phyloP scores from a whole-genome alignment of 2,797 vertebrate species.

The Mormyrops attenuatus region DNA sequence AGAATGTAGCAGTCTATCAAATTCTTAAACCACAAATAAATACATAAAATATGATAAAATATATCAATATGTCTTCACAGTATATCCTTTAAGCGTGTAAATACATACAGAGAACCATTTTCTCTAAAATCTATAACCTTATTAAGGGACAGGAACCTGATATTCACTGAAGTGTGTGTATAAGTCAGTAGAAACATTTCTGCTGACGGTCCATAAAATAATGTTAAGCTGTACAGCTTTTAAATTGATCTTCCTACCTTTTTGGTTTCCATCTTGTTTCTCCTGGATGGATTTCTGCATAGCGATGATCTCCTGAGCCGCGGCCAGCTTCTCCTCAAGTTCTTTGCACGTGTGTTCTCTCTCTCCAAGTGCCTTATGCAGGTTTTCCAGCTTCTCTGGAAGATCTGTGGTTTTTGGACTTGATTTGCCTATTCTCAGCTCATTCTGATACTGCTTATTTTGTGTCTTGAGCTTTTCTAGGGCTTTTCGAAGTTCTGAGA shows the following conservation, averaged over 20 bases:
- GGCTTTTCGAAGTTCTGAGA: conserved; percentile 47
- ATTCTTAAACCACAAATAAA: not conserved
- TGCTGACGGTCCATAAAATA: not conserved
- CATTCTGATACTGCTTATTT: conserved; percentile 36
- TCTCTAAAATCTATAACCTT: not conserved
- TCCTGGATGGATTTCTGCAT: conserved; percentile 34
- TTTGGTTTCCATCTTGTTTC: conserved; percentile 39
- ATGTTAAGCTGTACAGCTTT: not conserved
- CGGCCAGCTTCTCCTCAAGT: conserved; percentile 62
- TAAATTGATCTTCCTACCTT: conserved; percentile 47
- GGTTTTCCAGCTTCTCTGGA: conserved; percentile 48
- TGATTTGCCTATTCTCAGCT: conserved; percentile 25
- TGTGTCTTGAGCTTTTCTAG: conserved; percentile 35
- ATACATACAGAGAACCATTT: not conserved
- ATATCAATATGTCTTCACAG: not conserved
- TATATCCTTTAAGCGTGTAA: not conserved
- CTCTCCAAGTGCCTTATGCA: conserved; percentile 64
- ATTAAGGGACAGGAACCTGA: not conserved
- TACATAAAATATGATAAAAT: not conserved
- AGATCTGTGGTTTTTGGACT: conserved; percentile 43
- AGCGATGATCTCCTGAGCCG: conserved; percentile 50
- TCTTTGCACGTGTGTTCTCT: conserved; percentile 52
- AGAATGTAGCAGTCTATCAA: not conserved
- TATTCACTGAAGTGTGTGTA: not conserved
- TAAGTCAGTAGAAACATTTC: not conserved